Percentiles rank a stretch among this genome's conserved stretches.
Evolutionary conservation across 2,888 invertebrate genomes (phyloP).

Genomic region (Hydraecia micacea): DNA sequence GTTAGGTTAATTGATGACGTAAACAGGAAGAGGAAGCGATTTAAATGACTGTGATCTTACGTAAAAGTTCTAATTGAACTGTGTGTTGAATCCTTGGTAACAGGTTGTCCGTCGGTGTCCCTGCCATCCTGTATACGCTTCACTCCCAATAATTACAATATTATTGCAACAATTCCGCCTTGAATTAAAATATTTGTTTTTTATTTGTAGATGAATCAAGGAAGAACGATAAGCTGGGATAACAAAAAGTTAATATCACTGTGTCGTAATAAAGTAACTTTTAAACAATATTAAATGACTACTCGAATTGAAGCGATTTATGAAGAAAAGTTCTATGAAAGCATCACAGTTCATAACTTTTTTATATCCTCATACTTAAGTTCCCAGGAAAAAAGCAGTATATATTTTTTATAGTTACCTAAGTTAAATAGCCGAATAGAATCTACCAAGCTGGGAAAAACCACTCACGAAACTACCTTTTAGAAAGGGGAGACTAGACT

Average conservation of each 20-base stretch:
- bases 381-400: not conserved
- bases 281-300: not conserved
- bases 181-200: not conserved
- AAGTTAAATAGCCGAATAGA: not conserved
- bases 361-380: not conserved
- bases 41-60: not conserved
- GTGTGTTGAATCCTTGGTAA: too few relatives aligned
- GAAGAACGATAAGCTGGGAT: too few relatives aligned
- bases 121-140: too few relatives aligned
- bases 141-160: not conserved
- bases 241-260: not conserved
- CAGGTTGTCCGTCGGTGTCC: too few relatives aligned
- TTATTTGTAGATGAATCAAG: not conserved
- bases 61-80: not conserved
- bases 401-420: not conserved
- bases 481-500: too few relatives aligned
- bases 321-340: not conserved
- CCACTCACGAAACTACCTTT: too few relatives aligned
- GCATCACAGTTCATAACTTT: not conserved
- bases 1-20: slow-evolving; percentile 73
- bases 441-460: not conserved
- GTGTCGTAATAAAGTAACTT: not conserved
- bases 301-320: too few relatives aligned
- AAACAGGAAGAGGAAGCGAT: slow-evolving; percentile 48
- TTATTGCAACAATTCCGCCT: not conserved